Evolutionary conservation across 2,797 vertebrate genomes (phyloP), one percentile per base, ranked within the genome.

Genomic region (Gymnocypris eckloni): DNA sequence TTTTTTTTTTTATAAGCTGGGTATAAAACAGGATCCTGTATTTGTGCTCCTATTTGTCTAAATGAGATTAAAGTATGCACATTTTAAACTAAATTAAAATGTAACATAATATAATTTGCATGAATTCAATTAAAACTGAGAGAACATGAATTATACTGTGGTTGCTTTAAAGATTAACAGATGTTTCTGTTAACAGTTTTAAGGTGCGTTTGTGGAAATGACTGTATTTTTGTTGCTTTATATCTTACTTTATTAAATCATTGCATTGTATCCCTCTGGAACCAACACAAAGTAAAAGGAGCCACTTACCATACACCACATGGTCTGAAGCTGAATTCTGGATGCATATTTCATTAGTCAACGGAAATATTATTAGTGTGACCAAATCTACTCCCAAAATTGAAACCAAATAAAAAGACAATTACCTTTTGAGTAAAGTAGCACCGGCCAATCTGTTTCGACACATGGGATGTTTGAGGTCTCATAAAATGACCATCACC

Each of bases 401-500:
- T 72, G 73, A 83, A 87, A 80, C 75, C 85, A 87, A 71, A 87
- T 39, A 73, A 85, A 84, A 87, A 72, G 71, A 87, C 67, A 78
- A 86, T 84, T 85, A 78, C 70, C 67, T 48, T 80, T 88, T 84
- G 86, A 87, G 87, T 88, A 81, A 84, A 82, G 41, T 78, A 67
- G 61, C 67, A 67, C 25, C n/a, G 52, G 22, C 48, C 70, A 33
- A 72, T 86, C 79, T 89, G 78, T 89, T 59, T 89, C 41, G 86
- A 79, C 52, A 82, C 54, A 79, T 43, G 45, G 82, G 75, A 86
- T 84, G 81, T 86, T 88, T 82, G 78, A 78, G 64, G 43, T 83
- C 76, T 88, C 86, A 75, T 87, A 86, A 89, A 89, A 80, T 86
- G 76, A 88, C 86, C 67, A 20, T 86, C 84, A 84, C 81, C 4